phyloP scores from a whole-genome alignment of 2,797 vertebrate species.

The Pseudochromis fuscus region DNA sequence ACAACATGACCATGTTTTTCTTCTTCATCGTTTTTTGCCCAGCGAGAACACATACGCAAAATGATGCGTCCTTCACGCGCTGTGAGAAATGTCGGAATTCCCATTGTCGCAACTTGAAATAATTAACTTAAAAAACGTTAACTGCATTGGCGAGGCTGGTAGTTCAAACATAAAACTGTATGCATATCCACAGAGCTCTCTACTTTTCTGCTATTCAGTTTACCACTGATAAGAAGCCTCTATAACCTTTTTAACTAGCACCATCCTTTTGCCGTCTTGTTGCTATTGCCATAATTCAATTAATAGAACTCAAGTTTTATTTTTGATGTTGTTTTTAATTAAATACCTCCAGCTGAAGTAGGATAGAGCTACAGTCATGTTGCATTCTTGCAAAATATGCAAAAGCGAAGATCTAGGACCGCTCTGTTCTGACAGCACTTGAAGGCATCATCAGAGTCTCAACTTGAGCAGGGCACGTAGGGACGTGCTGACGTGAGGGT shows the following conservation, averaged over 20 bases:
- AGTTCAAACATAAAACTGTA: neutral
- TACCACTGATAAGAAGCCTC: no score
- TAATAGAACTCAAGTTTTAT: fast-evolving
- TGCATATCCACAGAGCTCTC: neutral
- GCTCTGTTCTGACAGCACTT: neutral
- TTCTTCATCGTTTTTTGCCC: conserved; percentile 48
- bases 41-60: conserved; percentile 44
- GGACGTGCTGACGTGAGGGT: conserved; percentile 61
- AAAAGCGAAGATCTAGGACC: fast-evolving
- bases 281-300: fast-evolving
- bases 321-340: neutral
- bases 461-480: conserved; percentile 41
- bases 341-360: neutral
- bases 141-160: neutral
- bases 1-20: conserved; percentile 49
- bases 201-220: neutral
- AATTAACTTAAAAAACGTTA: neutral
- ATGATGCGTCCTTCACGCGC: conserved; percentile 33
- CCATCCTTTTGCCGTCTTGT: neutral
- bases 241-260: neutral
- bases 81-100: conserved; percentile 8
- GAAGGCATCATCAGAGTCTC: conserved; percentile 59
- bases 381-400: neutral
- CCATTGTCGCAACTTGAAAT: no score
- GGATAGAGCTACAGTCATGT: neutral